phyloP scores from a whole-genome alignment of 2,888 invertebrate species.

The Macrostomum cliftonense region DNA sequence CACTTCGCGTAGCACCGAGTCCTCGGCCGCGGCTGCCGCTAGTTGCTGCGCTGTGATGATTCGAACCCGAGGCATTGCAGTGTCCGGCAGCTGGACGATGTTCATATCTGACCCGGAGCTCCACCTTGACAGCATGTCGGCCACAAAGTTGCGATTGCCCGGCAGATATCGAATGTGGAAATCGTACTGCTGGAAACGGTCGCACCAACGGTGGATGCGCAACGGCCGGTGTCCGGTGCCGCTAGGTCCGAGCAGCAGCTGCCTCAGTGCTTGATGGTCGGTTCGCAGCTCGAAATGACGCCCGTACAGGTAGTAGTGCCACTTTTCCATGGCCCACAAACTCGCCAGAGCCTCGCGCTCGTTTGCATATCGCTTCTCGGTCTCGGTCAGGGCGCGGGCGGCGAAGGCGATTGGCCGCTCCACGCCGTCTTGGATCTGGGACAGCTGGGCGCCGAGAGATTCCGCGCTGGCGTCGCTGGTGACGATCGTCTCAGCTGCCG shows the following conservation, averaged over 20 bases:
- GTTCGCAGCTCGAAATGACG: slow-evolving; percentile 13
- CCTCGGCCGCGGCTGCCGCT: too few species aligned
- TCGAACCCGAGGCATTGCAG: too few species aligned
- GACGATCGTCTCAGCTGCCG: slow-evolving; percentile 11
- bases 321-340: slow-evolving; percentile 13
- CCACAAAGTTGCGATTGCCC: too few species aligned
- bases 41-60: too few species aligned
- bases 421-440: slow-evolving; percentile 10
- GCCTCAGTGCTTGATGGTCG: slow-evolving; percentile 13
- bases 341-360: slow-evolving; percentile 15
- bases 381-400: not conserved
- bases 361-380: slow-evolving; percentile 13
- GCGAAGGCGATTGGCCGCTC: slow-evolving; percentile 4
- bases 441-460: slow-evolving; percentile 14
- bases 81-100: too few species aligned
- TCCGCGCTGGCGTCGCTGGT: slow-evolving; percentile 13
- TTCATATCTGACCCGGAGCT: too few species aligned
- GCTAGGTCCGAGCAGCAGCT: not conserved
- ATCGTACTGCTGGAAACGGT: not conserved
- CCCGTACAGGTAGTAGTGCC: slow-evolving; percentile 12
- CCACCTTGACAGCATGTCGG: too few species aligned
- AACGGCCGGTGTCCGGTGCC: not conserved
- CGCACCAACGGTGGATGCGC: not conserved
- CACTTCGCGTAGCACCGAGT: too few species aligned
- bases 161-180: too few species aligned